phyloP scores from a whole-genome alignment of 2,797 vertebrate species.

The Eptatretus atami region DNA sequence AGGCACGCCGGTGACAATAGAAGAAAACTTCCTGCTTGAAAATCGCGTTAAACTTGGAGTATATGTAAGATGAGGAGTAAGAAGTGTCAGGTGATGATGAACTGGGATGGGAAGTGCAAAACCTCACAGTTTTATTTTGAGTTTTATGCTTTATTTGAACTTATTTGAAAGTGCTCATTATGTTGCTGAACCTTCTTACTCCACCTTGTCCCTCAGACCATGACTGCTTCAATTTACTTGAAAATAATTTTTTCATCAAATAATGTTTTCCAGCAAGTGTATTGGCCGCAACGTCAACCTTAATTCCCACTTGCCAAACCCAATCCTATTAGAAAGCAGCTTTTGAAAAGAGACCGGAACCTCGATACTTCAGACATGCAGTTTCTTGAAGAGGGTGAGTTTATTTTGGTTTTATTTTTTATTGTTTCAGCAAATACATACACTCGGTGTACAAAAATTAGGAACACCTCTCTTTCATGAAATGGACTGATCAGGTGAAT shows the following conservation, averaged over 20 bases:
- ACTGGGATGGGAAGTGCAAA: slow-evolving; percentile 44
- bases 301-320: too few species aligned
- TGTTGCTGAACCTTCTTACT: too few species aligned
- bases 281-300: too few species aligned
- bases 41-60: slow-evolving; percentile 47
- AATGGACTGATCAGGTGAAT: too few species aligned
- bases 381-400: slow-evolving; percentile 71
- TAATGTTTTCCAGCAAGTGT: too few species aligned
- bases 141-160: slow-evolving; percentile 1
- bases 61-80: slow-evolving; percentile 41
- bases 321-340: slow-evolving; percentile 34
- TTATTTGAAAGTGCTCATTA: neutral
- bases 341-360: slow-evolving; percentile 88
- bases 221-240: too few species aligned
- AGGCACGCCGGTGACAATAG: slow-evolving; percentile 81
- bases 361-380: slow-evolving; percentile 91
- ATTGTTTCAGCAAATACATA: too few species aligned
- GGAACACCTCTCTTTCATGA: too few species aligned
- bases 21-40: slow-evolving; percentile 73
- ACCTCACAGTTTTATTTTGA: slow-evolving; percentile 21
- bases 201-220: too few species aligned
- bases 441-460: too few species aligned
- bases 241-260: too few species aligned
- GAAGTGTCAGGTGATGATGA: slow-evolving; percentile 49
- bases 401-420: too few species aligned